Percentiles rank a stretch among this genome's conserved stretches.
These are phyloP conservation scores for Chymomyza costata DNA, from an alignment of 1,140 invertebrate genomes.

Conservation along the genomic window DNA sequence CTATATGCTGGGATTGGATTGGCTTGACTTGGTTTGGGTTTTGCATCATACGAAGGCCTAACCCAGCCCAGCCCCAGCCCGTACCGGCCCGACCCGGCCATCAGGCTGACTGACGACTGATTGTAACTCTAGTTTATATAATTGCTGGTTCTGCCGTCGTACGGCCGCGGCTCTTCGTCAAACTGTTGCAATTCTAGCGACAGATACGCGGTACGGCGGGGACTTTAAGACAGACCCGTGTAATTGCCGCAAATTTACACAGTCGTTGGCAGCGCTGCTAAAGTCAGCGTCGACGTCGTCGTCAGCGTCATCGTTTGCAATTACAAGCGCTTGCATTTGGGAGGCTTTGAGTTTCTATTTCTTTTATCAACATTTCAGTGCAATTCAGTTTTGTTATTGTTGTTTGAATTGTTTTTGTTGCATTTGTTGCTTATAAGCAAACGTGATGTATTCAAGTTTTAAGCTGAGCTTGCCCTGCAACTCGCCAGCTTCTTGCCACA, in stretches of 20 bases:
- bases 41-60: no score
- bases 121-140: slow-evolving; percentile 62
- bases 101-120: slow-evolving; percentile 22
- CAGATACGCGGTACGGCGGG: no score
- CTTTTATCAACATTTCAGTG: slow-evolving; percentile 26
- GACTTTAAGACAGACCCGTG: no score
- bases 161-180: slow-evolving; percentile 14
- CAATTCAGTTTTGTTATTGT: no score
- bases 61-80: no score
- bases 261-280: slow-evolving; percentile 32
- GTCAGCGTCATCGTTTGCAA: slow-evolving; percentile 46
- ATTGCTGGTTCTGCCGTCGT: slow-evolving; percentile 46
- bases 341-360: slow-evolving; percentile 43
- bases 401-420: no score
- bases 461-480: no score
- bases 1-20: slow-evolving; percentile 5
- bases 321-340: slow-evolving; percentile 37
- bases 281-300: slow-evolving; percentile 16
- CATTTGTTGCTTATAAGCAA: slow-evolving; percentile 6
- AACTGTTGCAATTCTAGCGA: slow-evolving; percentile 28
- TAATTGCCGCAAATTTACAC: slow-evolving; percentile 49
- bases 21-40: slow-evolving; percentile 27
- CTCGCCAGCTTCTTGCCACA: slow-evolving; percentile 10
- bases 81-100: slow-evolving; percentile 19
- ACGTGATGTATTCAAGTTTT: slow-evolving; percentile 38